Evolutionary conservation across 2,113 vertebrate species (phyloP), one percentile per base, ranked within the genome.

Genomic region (Calonectris borealis): DNA sequence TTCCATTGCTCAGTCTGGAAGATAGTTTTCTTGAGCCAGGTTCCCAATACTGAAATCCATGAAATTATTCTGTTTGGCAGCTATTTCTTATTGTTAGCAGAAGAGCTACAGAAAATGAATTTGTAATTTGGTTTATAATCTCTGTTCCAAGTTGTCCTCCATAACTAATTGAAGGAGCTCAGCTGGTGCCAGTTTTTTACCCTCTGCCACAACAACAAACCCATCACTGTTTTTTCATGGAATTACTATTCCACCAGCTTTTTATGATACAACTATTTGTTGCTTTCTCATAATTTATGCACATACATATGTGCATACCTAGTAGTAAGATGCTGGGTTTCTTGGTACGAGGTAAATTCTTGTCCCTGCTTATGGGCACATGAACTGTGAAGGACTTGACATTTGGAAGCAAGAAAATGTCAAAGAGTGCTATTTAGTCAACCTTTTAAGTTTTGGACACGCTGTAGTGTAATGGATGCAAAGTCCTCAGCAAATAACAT

Each of bases 111-210:
- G 38, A 61, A 73, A 92, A 68, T 12, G 17, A 86, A 75, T 76
- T 69, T 69, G 31, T 86, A 44, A 83, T 90, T 79, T 92, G 26
- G 42, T 85, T 87, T 65, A 51, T 90, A 58, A 64, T 75, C 48
- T 91, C 42, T 55, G 9, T 48, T 90, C 44, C 82, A 70, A 76
- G 19, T 80, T 94, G 70, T 93, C 36, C n/a, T 96, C 94, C 75
- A 20, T 77, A 95, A 93, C 52, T 72, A 85, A 96, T 94, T 91
- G 62, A 93, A 93, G 38, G 27, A 27, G 17, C 86, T 82, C 66
- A 78, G 34, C 46, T 92, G 44, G 32, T 84, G 61, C 46, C 88
- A 57, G 52, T 93, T 91, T 88, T 85, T 72, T 36, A 69, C 8
- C 22, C 42, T 94, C 42, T 85, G 73, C 66, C 52, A 81, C 77